Evolutionary conservation across 2,888 invertebrate genomes (phyloP), one percentile per base, ranked within the genome.

Genomic region (Lydus trimaculatus): DNA sequence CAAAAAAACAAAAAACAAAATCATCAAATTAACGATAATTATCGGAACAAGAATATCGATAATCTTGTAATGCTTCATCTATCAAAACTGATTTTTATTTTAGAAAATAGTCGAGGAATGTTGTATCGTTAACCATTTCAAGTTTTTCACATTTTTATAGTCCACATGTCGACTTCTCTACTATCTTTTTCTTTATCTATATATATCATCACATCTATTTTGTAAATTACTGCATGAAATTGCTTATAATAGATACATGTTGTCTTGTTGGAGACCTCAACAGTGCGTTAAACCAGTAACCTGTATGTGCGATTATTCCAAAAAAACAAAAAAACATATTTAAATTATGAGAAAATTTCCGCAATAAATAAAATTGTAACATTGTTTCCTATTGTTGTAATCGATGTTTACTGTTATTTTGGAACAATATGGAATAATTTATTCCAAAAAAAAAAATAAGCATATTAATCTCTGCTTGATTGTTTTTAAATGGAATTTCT

Each of bases 121-220:
- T 70, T 71, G 74, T 66, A 70, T 74, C 74, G 72, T 75, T 73
- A 72, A 25, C 52, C 71, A 63, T 61, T 69, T 67, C 74, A 66
- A 69, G 73, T 75, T 75, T 75, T 74, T 71, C 67, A 64, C 58
- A 72, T 73, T 75, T 68, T 69, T 69, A 69, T 52, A 43, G 69
- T 63, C 69, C 59, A 20, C 9, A 20, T 20, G 65, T 62, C 65
- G 69, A 25, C 43, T 28, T 25, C 48, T 61, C 17, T 8, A 33
- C 8, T 61, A 23, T 33, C 20, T 33, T 39, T 33, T 61, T 9
- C 39, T 61, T 20, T 25, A 52, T 25, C 13, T 52, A n/a, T n/a
- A n/a, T n/a, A n/a, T n/a, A n/a, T n/a, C n/a, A n/a, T n/a, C n/a
- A n/a, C n/a, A n/a, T n/a, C n/a, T 20, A 52, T 25, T 52, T 25